These are phyloP conservation scores for Macrotrachela quadricornifera DNA, from an alignment of 1,140 invertebrate species.

Conservation along the genomic window DNA sequence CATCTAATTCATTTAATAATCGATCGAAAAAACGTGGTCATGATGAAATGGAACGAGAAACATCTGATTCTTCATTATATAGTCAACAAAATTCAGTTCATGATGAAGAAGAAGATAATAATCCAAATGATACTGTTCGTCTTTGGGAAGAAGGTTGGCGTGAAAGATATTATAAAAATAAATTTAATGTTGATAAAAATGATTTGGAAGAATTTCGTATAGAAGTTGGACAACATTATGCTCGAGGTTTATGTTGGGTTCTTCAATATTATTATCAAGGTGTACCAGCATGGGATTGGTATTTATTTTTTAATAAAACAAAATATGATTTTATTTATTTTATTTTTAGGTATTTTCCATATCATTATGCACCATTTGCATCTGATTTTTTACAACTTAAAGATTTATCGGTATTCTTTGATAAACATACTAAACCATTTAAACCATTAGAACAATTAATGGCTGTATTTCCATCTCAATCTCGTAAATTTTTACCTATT, in stretches of 20 bases:
- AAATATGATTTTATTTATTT: too few relatives aligned
- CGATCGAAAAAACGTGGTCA: too few relatives aligned
- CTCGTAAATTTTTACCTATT: slow-evolving; percentile 67
- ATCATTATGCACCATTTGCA: slow-evolving; percentile 99
- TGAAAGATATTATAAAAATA: slow-evolving; percentile 83
- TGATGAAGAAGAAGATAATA: slow-evolving; percentile 45
- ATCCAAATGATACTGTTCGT: slow-evolving; percentile 71
- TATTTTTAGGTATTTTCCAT: slow-evolving; percentile 47
- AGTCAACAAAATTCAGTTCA: slow-evolving; percentile 19
- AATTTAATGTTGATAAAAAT: slow-evolving; percentile 63
- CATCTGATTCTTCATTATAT: neutral
- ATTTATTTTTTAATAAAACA: slow-evolving; percentile 20
- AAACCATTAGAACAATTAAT: slow-evolving; percentile 91
- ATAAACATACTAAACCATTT: slow-evolving; percentile 67
- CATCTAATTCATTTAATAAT: too few relatives aligned
- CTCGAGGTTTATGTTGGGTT: slow-evolving; percentile 88
- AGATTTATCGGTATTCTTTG: slow-evolving; percentile 61
- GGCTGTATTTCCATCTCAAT: slow-evolving; percentile 95
- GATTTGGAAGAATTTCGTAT: slow-evolving; percentile 60
- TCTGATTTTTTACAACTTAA: slow-evolving; percentile 74
- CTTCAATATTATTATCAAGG: slow-evolving; percentile 93
- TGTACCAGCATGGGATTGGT: slow-evolving; percentile 98
- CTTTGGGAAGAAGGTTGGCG: slow-evolving; percentile 96
- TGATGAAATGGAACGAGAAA: neutral
- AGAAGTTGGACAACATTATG: slow-evolving; percentile 71